These are phyloP conservation scores for Corythornis madagascariensis DNA, from an alignment of 2,113 vertebrate genomes.

Conservation along the genomic window DNA sequence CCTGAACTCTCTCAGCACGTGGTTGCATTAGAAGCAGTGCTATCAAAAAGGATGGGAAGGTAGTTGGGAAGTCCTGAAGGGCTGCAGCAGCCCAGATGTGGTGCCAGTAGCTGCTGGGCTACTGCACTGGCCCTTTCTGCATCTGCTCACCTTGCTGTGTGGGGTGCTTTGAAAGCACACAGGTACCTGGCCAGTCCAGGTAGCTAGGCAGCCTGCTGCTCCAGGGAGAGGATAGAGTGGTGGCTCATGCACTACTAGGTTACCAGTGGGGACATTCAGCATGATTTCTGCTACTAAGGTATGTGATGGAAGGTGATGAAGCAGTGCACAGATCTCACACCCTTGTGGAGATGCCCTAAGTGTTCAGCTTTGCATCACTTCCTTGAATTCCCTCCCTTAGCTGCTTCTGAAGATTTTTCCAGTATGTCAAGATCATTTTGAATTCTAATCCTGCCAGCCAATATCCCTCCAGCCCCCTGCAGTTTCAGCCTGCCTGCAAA, in stretches of 20 bases:
- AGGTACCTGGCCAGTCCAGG: neutral
- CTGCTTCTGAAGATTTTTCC: neutral
- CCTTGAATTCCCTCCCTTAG: neutral
- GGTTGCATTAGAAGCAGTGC: neutral
- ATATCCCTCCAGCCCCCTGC: neutral
- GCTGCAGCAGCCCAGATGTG: neutral
- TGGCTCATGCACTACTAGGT: neutral
- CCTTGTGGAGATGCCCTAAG: neutral
- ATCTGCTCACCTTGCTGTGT: neutral
- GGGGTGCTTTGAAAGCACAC: neutral
- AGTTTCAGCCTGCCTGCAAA: neutral
- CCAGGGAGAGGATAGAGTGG: neutral
- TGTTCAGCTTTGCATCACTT: neutral
- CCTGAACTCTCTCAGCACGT: neutral
- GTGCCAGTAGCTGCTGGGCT: accelerated
- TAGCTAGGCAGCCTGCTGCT: neutral
- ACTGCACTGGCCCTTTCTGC: neutral
- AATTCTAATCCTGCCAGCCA: neutral
- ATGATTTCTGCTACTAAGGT: neutral
- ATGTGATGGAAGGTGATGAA: neutral
- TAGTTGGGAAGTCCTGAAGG: neutral
- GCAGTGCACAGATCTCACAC: neutral
- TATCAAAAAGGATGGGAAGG: neutral
- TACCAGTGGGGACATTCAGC: neutral
- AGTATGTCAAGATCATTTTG: neutral